Evolutionary conservation across 2,797 vertebrate species (phyloP).

Genomic region (Cyclura pinguis): DNA sequence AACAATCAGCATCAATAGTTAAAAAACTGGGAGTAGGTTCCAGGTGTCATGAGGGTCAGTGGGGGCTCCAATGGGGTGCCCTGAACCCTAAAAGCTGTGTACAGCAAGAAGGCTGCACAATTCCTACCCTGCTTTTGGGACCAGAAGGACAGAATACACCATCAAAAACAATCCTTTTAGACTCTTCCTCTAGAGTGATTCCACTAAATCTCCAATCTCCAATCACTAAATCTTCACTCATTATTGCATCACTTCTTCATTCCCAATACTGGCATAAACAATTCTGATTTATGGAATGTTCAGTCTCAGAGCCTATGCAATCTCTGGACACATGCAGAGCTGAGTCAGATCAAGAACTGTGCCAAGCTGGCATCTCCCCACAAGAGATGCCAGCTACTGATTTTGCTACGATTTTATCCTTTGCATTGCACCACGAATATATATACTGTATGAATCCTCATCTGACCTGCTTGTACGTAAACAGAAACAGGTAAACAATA

Average conservation of each 20-base stretch:
- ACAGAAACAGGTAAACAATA: background rate
- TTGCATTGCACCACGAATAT: slow-evolving; percentile 4
- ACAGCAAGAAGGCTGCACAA: no score
- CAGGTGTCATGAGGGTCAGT: no score
- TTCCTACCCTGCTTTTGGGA: no score
- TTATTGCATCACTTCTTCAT: background rate
- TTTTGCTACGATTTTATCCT: background rate
- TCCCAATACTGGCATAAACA: background rate
- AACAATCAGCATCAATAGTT: no score
- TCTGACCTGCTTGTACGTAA: background rate
- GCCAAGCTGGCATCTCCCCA: background rate
- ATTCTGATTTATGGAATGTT: background rate
- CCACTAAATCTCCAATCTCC: background rate
- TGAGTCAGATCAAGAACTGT: slow-evolving; percentile 3
- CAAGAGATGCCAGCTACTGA: no score
- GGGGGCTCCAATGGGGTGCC: no score
- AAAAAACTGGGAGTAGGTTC: no score
- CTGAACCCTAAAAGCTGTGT: no score
- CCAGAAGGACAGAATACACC: no score
- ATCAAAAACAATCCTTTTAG: background rate
- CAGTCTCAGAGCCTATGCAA: background rate
- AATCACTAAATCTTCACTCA: no score
- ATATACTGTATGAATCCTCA: background rate
- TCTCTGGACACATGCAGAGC: background rate
- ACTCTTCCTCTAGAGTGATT: background rate